phyloP scores from a whole-genome alignment of 2,797 vertebrate species.

The Cossypha heuglini region DNA sequence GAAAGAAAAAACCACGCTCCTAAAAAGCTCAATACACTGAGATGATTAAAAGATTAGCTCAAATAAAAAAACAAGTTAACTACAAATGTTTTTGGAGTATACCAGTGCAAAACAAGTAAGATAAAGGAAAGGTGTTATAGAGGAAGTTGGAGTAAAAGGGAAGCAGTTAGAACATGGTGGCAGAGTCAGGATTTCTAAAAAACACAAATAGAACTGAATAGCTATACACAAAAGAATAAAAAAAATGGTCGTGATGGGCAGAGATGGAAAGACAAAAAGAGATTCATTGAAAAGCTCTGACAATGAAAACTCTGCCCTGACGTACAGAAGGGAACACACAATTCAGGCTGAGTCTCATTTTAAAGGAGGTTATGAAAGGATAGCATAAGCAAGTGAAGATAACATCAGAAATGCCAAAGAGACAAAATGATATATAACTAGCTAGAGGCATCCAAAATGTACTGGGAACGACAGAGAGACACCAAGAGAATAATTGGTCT shows the following conservation, averaged over 20 bases:
- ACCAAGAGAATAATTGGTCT: not conserved
- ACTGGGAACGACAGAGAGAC: fast-evolving
- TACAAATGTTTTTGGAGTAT: not conserved
- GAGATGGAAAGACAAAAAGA: not conserved
- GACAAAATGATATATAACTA: slow-evolving; percentile 6
- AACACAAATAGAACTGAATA: not conserved
- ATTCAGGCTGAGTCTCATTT: not conserved
- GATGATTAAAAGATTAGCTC: not conserved
- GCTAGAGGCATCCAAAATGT: not conserved
- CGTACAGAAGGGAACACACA: not conserved
- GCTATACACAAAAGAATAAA: not conserved
- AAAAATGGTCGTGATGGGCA: not conserved
- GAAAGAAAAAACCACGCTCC: not conserved
- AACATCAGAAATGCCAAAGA: slow-evolving; percentile 7
- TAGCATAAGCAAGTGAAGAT: not conserved
- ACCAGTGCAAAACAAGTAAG: not conserved
- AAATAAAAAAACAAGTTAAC: not conserved
- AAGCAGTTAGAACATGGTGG: not conserved
- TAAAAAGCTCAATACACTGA: not conserved
- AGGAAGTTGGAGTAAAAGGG: not conserved
- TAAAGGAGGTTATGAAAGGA: not conserved
- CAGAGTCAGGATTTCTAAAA: not conserved
- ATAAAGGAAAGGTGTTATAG: not conserved
- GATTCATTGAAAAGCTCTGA: not conserved
- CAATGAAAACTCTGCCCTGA: not conserved